Percentiles rank a stretch among this genome's conserved stretches.
These are phyloP conservation scores for Nyctereutes procyonoides DNA, from an alignment of 2,113 vertebrate species.

Conservation along the genomic window DNA sequence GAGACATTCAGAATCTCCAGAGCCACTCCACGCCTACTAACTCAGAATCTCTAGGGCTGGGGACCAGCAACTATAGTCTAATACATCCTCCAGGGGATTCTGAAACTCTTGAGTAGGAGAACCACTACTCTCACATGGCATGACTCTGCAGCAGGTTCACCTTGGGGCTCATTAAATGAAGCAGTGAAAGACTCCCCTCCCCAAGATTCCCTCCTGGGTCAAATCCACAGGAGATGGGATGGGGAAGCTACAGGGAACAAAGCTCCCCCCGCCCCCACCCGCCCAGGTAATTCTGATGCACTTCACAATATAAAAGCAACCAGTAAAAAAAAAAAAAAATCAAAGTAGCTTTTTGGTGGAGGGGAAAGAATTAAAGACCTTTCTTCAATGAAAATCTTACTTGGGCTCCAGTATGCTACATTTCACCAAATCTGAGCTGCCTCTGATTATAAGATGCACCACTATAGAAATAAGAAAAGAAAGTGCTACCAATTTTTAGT, in stretches of 20 bases:
- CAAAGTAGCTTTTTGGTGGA: not conserved
- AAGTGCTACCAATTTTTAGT: not conserved
- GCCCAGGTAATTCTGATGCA: not conserved
- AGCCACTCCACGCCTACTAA: no score
- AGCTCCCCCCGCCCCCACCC: no score
- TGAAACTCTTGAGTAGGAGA: accelerated
- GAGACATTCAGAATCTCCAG: not conserved
- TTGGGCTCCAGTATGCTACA: not conserved
- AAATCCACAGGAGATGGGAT: not conserved
- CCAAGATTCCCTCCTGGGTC: not conserved
- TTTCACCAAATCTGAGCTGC: not conserved
- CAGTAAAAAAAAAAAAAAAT: not conserved
- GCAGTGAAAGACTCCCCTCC: accelerated
- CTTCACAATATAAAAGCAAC: not conserved
- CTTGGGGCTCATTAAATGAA: not conserved
- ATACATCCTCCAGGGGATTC: not conserved
- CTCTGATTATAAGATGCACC: not conserved
- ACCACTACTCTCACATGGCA: no score
- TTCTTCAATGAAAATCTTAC: not conserved
- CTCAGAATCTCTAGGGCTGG: not conserved
- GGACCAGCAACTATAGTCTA: accelerated
- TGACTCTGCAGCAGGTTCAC: accelerated
- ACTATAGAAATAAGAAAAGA: not conserved
- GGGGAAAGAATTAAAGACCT: not conserved
- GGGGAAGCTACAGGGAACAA: not conserved